Percentiles rank a stretch among this genome's conserved stretches.
phyloP scores from a whole-genome alignment of 2,113 vertebrate genomes.

The Catharus fuscescens region DNA sequence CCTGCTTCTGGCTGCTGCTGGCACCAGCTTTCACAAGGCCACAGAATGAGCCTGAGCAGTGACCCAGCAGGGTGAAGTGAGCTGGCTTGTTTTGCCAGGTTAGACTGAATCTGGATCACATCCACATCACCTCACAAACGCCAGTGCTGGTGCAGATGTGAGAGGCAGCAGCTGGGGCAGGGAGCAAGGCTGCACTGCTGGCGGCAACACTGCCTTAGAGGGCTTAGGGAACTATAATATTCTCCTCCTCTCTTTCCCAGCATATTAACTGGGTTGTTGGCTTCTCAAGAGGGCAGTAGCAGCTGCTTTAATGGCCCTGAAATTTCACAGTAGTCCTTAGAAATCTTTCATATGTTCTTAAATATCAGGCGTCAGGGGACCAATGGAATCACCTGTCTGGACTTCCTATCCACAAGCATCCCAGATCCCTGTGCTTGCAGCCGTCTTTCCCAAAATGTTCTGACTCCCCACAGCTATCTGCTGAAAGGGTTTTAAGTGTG shows the following conservation, averaged over 20 bases:
- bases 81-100: neutral
- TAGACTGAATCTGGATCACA: neutral
- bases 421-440: neutral
- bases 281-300: conserved; percentile 43
- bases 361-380: neutral
- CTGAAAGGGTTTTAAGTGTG: neutral
- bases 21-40: neutral
- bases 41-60: neutral
- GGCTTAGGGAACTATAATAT: conserved; percentile 16
- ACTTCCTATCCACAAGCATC: neutral
- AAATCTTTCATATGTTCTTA: conserved; percentile 40
- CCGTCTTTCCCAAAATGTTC: neutral
- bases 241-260: neutral
- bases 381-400: conserved; percentile 34
- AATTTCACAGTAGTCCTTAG: conserved; percentile 49
- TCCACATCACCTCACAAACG: conserved; percentile 35
- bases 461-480: neutral
- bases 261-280: conserved; percentile 16
- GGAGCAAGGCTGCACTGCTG: neutral
- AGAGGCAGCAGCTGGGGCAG: conserved; percentile 5
- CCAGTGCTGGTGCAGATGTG: conserved; percentile 12
- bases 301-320: conserved; percentile 25
- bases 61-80: rapidly evolving
- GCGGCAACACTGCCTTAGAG: neutral
- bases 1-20: neutral